Base-by-base conservation (phyloP, 1,140 invertebrate species). In the Gryon sp. region DNA sequence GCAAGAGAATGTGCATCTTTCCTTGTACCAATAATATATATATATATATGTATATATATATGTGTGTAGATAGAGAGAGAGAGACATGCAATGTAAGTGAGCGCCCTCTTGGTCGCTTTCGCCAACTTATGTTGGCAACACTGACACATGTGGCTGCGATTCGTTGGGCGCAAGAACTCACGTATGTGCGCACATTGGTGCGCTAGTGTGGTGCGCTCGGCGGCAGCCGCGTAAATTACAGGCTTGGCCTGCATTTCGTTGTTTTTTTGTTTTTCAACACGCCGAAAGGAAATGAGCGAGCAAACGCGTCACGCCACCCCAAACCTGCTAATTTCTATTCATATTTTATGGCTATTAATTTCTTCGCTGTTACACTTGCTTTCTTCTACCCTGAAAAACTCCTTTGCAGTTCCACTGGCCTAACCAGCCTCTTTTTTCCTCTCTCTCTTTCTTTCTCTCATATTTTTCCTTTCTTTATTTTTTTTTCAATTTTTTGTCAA, bases 341-440 rank as follows among this genome's bases (percentile, higher is more conserved):
- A 89, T 89, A 89, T 89, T 89, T 89, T 88, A 89, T 89, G 88
- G 88, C 88, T 89, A 89, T 89, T 89, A 89, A 89, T 89, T 89
- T 89, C 88, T 88, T 87, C 82, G 83, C 85, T 88, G 86, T 88
- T 87, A 84, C 72, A 69, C 52, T 73, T 26, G 59, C 65, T 75
- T 68, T 78, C 75, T 63, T 45, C 60, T 60, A 72, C 48, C 36
- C 14, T 30, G 15, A 41, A n/a, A n/a, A 14, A 16, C 48, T 63
- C 34, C 15, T 43, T 40, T 38, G 46, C 52, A 26, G 36, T 30
- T 28, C 26, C 36, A 19, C 28, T 12, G 41, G 28, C 28, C 38
- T 34, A 18, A n/a, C 22, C 24, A 4, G n/a, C n/a, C 38, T 11
- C 11, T 19, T 48, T 63, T 46, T 34, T 22, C 22, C 52, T 15